Evolutionary conservation across 2,797 vertebrate species (phyloP).

Genomic region (Eulemur rubriventer): DNA sequence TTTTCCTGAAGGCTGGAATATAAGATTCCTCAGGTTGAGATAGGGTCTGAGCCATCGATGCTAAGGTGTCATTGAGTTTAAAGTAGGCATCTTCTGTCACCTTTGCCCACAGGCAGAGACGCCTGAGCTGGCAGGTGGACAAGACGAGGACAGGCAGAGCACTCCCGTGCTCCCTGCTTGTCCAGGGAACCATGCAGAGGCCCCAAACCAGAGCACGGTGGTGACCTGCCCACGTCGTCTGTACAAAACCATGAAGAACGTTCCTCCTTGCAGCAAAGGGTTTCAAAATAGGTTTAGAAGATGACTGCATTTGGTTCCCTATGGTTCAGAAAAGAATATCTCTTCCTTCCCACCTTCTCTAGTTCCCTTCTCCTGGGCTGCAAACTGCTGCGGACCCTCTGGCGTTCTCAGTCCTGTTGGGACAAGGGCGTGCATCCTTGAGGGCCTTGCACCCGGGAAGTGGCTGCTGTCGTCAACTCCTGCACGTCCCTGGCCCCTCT

Average conservation of each 20-base stretch:
- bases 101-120: neutral
- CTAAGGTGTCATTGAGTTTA: neutral
- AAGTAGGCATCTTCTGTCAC: neutral
- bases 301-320: neutral
- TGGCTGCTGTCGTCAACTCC: rapidly evolving
- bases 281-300: neutral
- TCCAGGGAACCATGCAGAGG: rapidly evolving
- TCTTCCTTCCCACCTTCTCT: neutral
- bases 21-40: neutral
- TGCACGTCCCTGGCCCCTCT: rapidly evolving
- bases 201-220: rapidly evolving
- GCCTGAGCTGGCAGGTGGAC: neutral
- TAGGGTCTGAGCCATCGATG: neutral
- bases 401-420: rapidly evolving
- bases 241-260: neutral
- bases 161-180: rapidly evolving
- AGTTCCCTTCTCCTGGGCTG: neutral
- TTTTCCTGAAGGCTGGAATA: neutral
- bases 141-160: rapidly evolving
- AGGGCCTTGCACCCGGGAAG: neutral
- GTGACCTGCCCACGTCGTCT: rapidly evolving
- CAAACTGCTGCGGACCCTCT: rapidly evolving
- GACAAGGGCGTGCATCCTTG: rapidly evolving
- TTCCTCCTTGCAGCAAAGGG: neutral
- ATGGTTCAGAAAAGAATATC: neutral